Percentiles rank a stretch among this genome's conserved stretches.
phyloP scores from a whole-genome alignment of 2,113 vertebrate species.

The Brachirus orientalis region DNA sequence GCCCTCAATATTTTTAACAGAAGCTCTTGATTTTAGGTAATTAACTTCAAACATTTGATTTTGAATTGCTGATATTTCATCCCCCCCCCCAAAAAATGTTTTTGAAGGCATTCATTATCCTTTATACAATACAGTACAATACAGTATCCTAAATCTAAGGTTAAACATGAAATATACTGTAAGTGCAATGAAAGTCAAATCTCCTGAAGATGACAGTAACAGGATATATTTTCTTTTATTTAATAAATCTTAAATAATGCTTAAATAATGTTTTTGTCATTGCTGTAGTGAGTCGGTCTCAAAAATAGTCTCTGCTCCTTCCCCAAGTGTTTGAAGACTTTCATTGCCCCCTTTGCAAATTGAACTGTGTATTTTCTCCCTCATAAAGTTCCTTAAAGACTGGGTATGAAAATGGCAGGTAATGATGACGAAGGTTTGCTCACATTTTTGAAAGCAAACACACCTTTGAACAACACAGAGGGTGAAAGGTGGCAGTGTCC shows the following conservation, averaged over 20 bases:
- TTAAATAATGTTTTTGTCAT: no score
- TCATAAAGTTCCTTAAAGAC: constrained; percentile 64
- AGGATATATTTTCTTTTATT: no score
- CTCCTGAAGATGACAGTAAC: no score
- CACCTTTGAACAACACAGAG: constrained; percentile 90
- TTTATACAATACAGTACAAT: no score
- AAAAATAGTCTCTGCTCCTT: neutral
- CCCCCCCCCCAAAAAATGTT: no score
- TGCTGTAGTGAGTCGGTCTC: neutral
- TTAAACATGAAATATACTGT: no score
- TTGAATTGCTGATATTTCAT: neutral
- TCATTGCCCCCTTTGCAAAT: constrained; percentile 70
- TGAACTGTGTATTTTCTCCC: constrained; percentile 68
- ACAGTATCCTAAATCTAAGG: no score
- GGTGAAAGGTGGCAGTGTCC: constrained; percentile 96
- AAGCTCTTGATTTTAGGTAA: neutral
- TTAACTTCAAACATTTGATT: neutral
- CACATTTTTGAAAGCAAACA: constrained; percentile 85
- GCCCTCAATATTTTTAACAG: neutral
- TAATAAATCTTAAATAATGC: no score
- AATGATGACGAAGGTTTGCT: constrained; percentile 92
- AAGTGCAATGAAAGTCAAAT: no score
- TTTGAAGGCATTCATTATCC: no score
- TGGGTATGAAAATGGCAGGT: constrained; percentile 85
- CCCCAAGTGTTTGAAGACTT: constrained; percentile 4